Evolutionary conservation across 2,113 vertebrate genomes (phyloP).

Genomic region (Hydropotes inermis): DNA sequence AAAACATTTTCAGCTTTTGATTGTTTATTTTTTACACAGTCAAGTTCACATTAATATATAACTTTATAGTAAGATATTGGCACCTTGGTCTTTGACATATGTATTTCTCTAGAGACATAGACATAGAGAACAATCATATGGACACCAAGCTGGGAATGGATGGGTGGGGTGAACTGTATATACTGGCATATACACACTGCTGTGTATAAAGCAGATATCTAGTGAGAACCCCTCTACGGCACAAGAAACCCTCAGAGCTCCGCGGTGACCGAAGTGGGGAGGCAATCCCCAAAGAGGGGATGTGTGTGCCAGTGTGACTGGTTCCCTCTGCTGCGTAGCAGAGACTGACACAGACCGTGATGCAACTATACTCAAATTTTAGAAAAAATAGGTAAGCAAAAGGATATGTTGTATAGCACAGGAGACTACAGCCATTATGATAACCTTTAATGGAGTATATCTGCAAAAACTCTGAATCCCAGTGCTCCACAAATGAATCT

Average conservation of each 20-base stretch:
- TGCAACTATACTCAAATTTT: background rate
- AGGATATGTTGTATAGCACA: background rate
- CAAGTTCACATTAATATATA: background rate
- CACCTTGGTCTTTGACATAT: background rate
- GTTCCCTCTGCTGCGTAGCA: background rate
- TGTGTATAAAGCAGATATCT: background rate
- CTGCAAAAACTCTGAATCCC: background rate
- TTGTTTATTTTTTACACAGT: background rate
- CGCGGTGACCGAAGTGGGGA: background rate
- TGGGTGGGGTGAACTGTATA: background rate
- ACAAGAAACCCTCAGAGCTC: background rate
- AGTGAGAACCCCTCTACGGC: fast-evolving
- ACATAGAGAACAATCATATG: fast-evolving
- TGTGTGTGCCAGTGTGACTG: background rate
- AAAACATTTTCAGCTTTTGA: background rate
- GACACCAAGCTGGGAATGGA: background rate
- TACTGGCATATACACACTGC: background rate
- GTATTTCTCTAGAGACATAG: background rate
- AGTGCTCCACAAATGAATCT: background rate
- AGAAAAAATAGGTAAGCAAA: background rate
- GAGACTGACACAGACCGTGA: background rate
- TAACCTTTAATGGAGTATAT: background rate
- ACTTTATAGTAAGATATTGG: background rate
- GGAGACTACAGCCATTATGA: background rate
- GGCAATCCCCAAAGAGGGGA: background rate